Conservation (phyloP, 2,888 invertebrate genomes). For the Athalia cordata region DNA sequence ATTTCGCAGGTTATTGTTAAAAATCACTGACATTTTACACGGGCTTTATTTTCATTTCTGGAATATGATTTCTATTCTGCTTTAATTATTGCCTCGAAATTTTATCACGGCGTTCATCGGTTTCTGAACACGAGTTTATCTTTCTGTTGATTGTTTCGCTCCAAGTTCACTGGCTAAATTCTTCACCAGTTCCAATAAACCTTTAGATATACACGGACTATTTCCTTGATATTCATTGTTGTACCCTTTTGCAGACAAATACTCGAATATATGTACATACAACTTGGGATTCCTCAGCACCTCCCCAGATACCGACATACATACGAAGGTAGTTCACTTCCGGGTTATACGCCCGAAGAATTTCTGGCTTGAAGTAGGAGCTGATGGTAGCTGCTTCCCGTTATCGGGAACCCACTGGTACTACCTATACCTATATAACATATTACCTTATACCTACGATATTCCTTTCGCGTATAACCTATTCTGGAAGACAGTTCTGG, state of each 20-base stretch:
- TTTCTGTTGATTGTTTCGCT: conserved; percentile 21
- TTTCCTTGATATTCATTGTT: conserved; percentile 11
- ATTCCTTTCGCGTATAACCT: conserved; percentile 24
- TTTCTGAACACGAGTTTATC: background rate
- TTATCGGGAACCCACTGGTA: conserved; percentile 26
- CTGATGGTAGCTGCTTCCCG: conserved; percentile 9
- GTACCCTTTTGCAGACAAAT: conserved; percentile 6
- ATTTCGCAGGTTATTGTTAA: conserved; percentile 1
- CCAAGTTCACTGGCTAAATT: background rate
- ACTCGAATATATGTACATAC: background rate
- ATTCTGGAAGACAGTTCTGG: background rate
- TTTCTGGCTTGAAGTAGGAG: conserved; percentile 6
- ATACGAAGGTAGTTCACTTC: background rate
- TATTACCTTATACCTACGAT: background rate
- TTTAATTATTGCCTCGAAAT: no score
- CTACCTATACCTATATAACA: background rate
- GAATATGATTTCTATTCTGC: background rate
- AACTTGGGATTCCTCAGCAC: conserved; percentile 4
- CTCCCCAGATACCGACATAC: no score
- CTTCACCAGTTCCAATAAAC: background rate
- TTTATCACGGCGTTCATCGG: no score
- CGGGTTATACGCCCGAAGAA: conserved; percentile 19
- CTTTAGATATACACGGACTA: background rate
- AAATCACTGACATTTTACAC: background rate
- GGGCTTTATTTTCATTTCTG: conserved; percentile 3